Percentiles rank a stretch among this genome's conserved stretches.
These are phyloP conservation scores for Conchocele bisecta DNA, from an alignment of 2,888 invertebrate genomes.

Conservation along the genomic window DNA sequence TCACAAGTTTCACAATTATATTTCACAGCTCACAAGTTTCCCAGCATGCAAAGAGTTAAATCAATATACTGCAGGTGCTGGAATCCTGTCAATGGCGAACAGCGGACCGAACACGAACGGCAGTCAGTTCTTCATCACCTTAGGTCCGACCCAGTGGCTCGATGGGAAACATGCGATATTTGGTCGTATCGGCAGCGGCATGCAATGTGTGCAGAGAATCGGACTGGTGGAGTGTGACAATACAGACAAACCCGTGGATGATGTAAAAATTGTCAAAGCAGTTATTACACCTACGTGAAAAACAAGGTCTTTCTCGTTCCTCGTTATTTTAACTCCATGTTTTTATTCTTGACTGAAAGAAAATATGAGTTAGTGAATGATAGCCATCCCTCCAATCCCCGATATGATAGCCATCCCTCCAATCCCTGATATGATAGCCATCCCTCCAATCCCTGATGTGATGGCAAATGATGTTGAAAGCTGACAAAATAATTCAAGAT, in stretches of 20 bases:
- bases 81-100: slow-evolving; percentile 98
- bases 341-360: too few species aligned
- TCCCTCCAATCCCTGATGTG: too few species aligned
- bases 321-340: too few species aligned
- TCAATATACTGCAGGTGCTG: slow-evolving; percentile 87
- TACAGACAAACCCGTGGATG: slow-evolving; percentile 91
- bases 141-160: slow-evolving; percentile 98
- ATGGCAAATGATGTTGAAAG: too few species aligned
- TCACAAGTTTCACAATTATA: neutral
- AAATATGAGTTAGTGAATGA: too few species aligned
- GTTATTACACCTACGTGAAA: slow-evolving; percentile 65
- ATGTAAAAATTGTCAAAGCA: slow-evolving; percentile 78
- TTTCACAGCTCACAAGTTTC: neutral
- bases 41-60: too few species aligned
- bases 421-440: too few species aligned
- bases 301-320: too few species aligned
- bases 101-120: slow-evolving; percentile 98
- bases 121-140: slow-evolving; percentile 98
- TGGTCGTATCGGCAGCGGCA: slow-evolving; percentile 92
- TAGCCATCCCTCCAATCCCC: too few species aligned
- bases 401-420: too few species aligned
- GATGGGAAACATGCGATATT: slow-evolving; percentile 99
- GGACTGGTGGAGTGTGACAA: slow-evolving; percentile 97
- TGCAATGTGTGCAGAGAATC: slow-evolving; percentile 95
- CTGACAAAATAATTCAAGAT: too few species aligned